Evolutionary conservation across 1,140 invertebrate species (phyloP), one percentile per base, ranked within the genome.

Genomic region (Pogonomyrmex barbatus): DNA sequence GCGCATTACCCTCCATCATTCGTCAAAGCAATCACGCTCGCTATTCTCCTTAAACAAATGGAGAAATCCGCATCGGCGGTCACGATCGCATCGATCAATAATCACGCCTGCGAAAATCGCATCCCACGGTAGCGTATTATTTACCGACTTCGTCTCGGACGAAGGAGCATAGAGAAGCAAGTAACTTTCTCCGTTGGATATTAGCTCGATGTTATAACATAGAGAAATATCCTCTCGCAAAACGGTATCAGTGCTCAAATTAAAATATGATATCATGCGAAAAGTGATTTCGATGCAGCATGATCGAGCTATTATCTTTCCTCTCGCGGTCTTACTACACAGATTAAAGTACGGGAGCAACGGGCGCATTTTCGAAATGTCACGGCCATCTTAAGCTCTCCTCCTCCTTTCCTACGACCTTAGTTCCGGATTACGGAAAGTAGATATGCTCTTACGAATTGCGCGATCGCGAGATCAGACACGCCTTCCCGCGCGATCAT

Each of bases 61-160:
- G 54, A 56, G 70, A 77, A 77, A 77, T 62, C 76, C 30, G 14
- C 54, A 33, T 52, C 75, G 45, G 36, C 68, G 79, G 54, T 88
- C 87, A 33, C 85, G 87, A 89, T 78, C 76, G 65, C 67, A 86
- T 89, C 88, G 68, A 79, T 86, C 87, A 84, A 88, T 88, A 86
- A 89, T 88, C 88, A 85, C 68, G 88, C 56, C 71, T 70, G 52
- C 39, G 58, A 77, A 86, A 89, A 88, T 87, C 52, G 77, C 84
- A 88, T 79, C 83, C 82, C 82, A 24, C 83, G 75, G 54, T 82
- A 82, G 79, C 79, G 79, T 73, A 73, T 82, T 82, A 83, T 83
- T 73, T 75, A 73, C 68, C 79, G 68, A 39, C 68, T 47, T 73
- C 42, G 67, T 58, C 67, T 14, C 42, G 30, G 10, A 82, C 79